Evolutionary conservation across 1,140 invertebrate genomes (phyloP).

Genomic region (Antheraea mylitta): DNA sequence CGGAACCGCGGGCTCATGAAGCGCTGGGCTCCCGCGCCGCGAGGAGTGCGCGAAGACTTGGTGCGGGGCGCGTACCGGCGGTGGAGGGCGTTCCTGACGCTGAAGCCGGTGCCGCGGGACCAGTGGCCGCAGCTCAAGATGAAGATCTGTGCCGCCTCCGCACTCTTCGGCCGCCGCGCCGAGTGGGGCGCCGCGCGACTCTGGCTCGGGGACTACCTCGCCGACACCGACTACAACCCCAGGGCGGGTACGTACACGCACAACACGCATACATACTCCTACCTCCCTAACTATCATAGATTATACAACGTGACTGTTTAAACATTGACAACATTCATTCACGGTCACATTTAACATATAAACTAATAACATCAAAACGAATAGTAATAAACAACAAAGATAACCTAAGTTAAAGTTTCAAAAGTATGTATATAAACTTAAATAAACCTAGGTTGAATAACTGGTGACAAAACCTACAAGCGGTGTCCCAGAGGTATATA

Average conservation of each 20-base stretch:
- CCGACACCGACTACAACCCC: conserved; percentile 87
- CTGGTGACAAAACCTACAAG: too few species aligned
- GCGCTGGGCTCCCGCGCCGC: conserved; percentile 89
- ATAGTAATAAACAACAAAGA: too few species aligned
- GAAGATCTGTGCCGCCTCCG: conserved; percentile 89
- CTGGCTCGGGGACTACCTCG: conserved; percentile 96
- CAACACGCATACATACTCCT: too few species aligned
- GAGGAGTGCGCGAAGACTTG: conserved; percentile 77
- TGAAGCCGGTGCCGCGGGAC: conserved; percentile 88
- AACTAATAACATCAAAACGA: too few species aligned
- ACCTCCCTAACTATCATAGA: background rate
- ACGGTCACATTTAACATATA: too few species aligned
- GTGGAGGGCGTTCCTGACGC: conserved; percentile 94
- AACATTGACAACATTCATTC: too few species aligned
- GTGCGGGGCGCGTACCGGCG: conserved; percentile 84
- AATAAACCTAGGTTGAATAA: too few species aligned
- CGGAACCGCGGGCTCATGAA: conserved; percentile 35
- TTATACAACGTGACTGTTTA: too few species aligned
- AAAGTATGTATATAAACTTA: too few species aligned
- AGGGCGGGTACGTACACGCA: conserved; percentile 74
- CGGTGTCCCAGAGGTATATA: too few species aligned
- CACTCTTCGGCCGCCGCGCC: conserved; percentile 85
- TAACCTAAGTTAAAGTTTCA: too few species aligned
- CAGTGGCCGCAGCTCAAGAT: conserved; percentile 94
- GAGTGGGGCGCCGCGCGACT: conserved; percentile 91